A percentile compares a stretch with the other conserved stretches of the same genome.
Evolutionary conservation across 2,797 vertebrate genomes (phyloP).

Genomic region (Vespertilio murinus): DNA sequence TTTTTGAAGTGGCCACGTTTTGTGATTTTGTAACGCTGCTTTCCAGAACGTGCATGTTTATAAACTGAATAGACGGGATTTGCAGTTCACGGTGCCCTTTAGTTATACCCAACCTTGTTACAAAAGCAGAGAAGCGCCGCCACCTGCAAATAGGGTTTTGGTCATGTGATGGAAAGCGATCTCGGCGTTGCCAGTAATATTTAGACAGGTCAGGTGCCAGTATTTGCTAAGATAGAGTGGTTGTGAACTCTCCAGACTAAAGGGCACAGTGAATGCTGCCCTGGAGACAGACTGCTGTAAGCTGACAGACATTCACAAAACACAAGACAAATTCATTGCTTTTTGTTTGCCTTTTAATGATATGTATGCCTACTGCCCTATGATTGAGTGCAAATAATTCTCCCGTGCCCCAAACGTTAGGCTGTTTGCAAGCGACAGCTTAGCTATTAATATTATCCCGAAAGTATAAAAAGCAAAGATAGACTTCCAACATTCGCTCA

Average conservation of each 20-base stretch:
- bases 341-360: background rate
- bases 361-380: no score
- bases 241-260: conserved; percentile 38
- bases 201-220: conserved; percentile 54
- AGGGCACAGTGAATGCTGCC: conserved; percentile 7
- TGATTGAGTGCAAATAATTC: background rate
- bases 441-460: background rate
- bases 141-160: background rate
- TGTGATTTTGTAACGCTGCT: background rate
- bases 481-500: background rate
- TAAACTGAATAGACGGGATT: background rate
- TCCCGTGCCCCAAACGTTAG: background rate
- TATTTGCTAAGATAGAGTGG: conserved; percentile 48
- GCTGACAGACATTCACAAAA: background rate
- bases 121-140: background rate
- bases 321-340: background rate
- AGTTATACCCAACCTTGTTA: background rate
- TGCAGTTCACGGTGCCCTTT: background rate
- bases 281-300: conserved; percentile 24
- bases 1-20: background rate
- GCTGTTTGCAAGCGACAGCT: background rate
- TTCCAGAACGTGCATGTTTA: background rate
- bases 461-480: background rate
- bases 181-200: conserved; percentile 11
- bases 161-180: conserved; percentile 53